Base-by-base conservation (phyloP, 2,888 invertebrate species). In the Blomia tropicalis region DNA sequence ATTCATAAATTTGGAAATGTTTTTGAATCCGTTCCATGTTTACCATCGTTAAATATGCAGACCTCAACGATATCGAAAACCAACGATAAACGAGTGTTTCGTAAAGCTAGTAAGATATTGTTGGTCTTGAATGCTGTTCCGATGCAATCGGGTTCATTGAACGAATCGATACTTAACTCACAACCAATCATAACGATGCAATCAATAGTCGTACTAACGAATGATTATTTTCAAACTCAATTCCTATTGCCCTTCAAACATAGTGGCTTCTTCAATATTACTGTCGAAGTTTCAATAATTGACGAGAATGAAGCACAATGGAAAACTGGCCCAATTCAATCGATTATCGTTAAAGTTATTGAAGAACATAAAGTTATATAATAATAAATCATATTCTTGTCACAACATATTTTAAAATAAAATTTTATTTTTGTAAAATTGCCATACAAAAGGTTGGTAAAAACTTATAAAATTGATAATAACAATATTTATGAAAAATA, bases 191-290 rank as follows among this genome's bases (percentile, higher is more conserved):
- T 61, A 2, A n/a, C 61, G 5, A 32, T 68, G 30, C 63, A 58
- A 27, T 63, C 61, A 14, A 32, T 60, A 23, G 89, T 90, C 2
- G 80, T 82, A 11, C 92, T 92, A 0, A 87, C 91, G 70, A 83
- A 89, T 30, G 93, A 95, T 72, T 93, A 92, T 77, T 90, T 95
- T 75, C 85, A 87, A 0, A 87, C 89, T 0, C 89, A 89, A 73
- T 92, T 93, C 75, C 77, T 95, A 58, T 78, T 95, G 41, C 80
- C 82, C 0, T 82, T 88, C 23, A 72, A 74, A 2, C 68, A 71
- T 0, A 69, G 76, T 76, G 66, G 75, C 0, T 80, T 83, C 67
- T 85, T 85, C 73, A 77, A 81, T 65, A 82, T 92, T 30, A 83
- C 82, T 0, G 82, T 69, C 11, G 68, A 69, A 54, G 64, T 67